A percentile compares a stretch with the other conserved stretches of the same genome.
phyloP scores from a whole-genome alignment of 2,888 invertebrate species.

The Pandemis heparana region DNA sequence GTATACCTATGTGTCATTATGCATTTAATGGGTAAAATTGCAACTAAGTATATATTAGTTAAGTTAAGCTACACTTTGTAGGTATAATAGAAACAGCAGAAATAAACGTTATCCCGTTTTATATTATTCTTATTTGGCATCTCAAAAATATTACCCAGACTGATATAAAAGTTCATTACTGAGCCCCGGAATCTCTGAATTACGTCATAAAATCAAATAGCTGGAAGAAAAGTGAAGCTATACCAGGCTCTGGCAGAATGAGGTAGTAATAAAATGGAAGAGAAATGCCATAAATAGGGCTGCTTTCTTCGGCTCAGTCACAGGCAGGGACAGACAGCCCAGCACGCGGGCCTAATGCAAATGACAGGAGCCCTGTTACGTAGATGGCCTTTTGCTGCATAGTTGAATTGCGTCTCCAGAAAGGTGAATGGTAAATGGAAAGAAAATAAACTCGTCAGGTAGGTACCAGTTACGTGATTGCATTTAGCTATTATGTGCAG shows the following conservation, averaged over 20 bases:
- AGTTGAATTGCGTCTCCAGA: conserved; percentile 6
- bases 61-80: neutral
- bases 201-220: conserved; percentile 46
- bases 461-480: neutral
- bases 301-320: conserved; percentile 47
- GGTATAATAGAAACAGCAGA: neutral
- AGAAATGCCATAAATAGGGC: conserved; percentile 59
- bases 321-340: conserved; percentile 54
- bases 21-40: too few relatives aligned
- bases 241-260: conserved; percentile 53
- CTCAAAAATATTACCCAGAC: conserved; percentile 40
- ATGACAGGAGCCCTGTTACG: conserved; percentile 33
- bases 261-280: conserved; percentile 56
- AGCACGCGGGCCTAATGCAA: conserved; percentile 47
- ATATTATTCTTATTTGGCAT: conserved; percentile 40
- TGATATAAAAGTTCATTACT: conserved; percentile 44
- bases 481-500: neutral
- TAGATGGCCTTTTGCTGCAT: conserved; percentile 29
- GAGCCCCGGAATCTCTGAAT: conserved; percentile 38
- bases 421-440: neutral
- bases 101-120: conserved; percentile 34
- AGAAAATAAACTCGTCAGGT: neutral
- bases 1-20: too few relatives aligned
- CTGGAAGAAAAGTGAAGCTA: conserved; percentile 61
- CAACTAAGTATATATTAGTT: too few relatives aligned